phyloP scores from a whole-genome alignment of 2,797 vertebrate genomes.

The Tympanoctomys barrerae region DNA sequence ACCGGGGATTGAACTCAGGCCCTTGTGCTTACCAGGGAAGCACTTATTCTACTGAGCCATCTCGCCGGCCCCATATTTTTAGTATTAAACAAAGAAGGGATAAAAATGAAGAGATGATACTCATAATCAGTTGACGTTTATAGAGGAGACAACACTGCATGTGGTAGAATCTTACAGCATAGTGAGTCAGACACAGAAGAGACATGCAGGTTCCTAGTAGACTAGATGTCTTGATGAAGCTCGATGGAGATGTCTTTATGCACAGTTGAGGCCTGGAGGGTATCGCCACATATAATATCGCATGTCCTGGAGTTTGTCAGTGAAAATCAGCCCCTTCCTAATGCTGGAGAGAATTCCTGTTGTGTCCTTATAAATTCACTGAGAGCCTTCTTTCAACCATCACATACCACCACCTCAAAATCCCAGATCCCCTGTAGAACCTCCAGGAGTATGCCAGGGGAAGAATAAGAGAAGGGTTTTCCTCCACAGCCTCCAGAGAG shows the following conservation, averaged over 20 bases:
- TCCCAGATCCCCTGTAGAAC: background rate
- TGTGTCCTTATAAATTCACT: background rate
- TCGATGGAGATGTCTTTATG: background rate
- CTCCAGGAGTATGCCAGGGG: too few relatives aligned
- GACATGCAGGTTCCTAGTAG: background rate
- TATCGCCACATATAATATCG: background rate
- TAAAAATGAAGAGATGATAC: background rate
- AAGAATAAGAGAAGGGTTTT: background rate
- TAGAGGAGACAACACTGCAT: background rate
- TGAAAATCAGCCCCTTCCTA: background rate
- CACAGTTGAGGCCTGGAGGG: too few relatives aligned
- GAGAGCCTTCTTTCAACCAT: background rate
- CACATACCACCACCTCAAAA: background rate
- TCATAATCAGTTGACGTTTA: background rate
- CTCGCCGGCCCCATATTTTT: background rate
- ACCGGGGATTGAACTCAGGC: too few relatives aligned
- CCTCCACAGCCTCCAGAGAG: background rate
- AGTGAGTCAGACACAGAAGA: background rate
- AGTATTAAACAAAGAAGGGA: background rate
- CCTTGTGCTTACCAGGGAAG: too few relatives aligned
- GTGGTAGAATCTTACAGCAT: background rate
- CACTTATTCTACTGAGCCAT: too few relatives aligned
- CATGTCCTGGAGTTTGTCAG: too few relatives aligned
- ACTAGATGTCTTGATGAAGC: background rate
- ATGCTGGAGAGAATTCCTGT: background rate